Evolutionary conservation across 2,113 vertebrate species (phyloP).

Genomic region (Apodemus sylvaticus): DNA sequence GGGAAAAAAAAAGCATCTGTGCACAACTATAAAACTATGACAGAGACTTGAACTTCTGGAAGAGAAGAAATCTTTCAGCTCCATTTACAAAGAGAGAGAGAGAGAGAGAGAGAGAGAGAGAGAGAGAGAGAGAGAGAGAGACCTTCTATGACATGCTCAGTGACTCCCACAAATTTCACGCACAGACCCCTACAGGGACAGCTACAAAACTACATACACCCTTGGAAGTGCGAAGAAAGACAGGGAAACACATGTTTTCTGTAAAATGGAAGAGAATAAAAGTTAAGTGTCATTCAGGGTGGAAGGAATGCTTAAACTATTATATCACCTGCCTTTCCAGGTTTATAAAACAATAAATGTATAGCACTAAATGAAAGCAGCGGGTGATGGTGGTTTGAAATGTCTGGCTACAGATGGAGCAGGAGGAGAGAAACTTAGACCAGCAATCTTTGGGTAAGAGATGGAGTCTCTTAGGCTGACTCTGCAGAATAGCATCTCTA

Average conservation of each 20-base stretch:
- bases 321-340: conserved; percentile 62
- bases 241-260: conserved; percentile 60
- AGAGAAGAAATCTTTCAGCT: conserved; percentile 61
- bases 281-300: conserved; percentile 27
- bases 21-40: conserved; percentile 76
- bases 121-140: background rate
- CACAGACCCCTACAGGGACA: conserved; percentile 14
- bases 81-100: background rate
- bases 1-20: conserved; percentile 66
- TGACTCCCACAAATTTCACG: conserved; percentile 42
- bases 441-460: background rate
- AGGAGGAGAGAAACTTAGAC: background rate
- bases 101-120: too few species aligned
- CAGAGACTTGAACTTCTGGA: conserved; percentile 73
- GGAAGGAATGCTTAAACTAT: conserved; percentile 62
- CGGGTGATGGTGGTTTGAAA: background rate
- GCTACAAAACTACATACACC: conserved; percentile 46
- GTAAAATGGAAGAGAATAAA: conserved; percentile 51
- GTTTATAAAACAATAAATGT: conserved; percentile 56
- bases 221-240: conserved; percentile 46
- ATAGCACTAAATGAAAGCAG: background rate
- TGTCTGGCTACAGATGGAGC: background rate
- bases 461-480: background rate
- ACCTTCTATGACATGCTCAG: background rate
- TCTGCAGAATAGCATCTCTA: background rate